phyloP scores from a whole-genome alignment of 2,797 vertebrate genomes.

The Stomatorhinus walkeri region DNA sequence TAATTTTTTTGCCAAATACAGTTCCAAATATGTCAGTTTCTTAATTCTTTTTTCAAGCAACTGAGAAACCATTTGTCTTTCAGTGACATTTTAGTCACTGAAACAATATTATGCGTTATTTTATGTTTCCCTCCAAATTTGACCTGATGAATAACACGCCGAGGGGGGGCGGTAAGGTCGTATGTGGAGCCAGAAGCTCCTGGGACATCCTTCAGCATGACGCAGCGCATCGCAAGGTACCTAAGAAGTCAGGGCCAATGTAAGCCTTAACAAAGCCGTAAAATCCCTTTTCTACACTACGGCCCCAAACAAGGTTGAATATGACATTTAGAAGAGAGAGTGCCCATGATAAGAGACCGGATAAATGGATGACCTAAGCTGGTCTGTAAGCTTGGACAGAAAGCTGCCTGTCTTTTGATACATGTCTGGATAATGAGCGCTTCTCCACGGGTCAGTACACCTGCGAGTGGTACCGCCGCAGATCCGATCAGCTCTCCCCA shows the following conservation, averaged over 20 bases:
- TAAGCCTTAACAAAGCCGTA: background rate
- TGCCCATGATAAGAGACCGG: background rate
- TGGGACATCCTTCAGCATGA: background rate
- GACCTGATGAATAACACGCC: background rate
- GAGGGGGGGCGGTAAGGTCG: background rate
- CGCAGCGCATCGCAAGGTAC: background rate
- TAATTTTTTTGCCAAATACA: constrained; percentile 37
- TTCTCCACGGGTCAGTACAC: constrained; percentile 37
- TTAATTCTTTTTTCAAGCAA: constrained; percentile 29
- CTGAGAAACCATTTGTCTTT: background rate
- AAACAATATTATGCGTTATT: constrained; percentile 24
- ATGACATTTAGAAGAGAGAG: constrained; percentile 9
- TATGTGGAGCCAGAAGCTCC: background rate
- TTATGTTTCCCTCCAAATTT: constrained; percentile 44
- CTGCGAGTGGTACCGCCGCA: constrained; percentile 52
- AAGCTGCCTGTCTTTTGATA: constrained; percentile 36
- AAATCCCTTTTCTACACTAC: background rate
- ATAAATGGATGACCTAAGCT: background rate
- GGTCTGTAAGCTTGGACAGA: constrained; percentile 12
- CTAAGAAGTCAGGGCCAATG: background rate
- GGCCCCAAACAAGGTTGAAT: constrained; percentile 16
- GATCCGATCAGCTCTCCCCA: constrained; percentile 47
- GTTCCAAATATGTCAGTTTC: constrained; percentile 50
- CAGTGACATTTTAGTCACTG: background rate
- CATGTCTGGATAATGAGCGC: constrained; percentile 40